A percentile compares a stretch with the other conserved stretches of the same genome.
Evolutionary conservation across 37 sponge, comb jelly and placozoan genomes (phyloP).

Genomic region (Diacarnus erythraeanus): DNA sequence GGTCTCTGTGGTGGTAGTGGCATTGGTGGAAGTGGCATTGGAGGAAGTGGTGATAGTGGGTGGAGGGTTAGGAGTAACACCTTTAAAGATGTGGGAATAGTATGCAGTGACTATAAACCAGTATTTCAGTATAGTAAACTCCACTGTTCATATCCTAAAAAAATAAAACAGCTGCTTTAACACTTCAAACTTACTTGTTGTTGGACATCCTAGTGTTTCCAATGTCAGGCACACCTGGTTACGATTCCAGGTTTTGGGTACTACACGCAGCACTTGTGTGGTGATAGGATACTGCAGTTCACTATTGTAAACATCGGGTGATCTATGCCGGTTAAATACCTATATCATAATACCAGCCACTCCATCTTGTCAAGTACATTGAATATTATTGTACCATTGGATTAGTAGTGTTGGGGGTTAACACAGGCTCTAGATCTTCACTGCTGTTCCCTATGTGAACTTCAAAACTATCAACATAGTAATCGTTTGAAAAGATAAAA

Average conservation of each 20-base stretch:
- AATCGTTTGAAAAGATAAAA: not conserved
- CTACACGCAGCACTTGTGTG: slow-evolving; percentile 14
- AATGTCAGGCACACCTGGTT: slow-evolving; percentile 14
- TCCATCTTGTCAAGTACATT: not conserved
- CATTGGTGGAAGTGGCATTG: too few relatives aligned
- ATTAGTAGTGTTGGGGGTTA: not conserved
- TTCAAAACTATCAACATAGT: not conserved
- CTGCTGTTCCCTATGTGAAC: not conserved
- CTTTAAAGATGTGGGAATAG: not conserved
- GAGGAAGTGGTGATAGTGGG: too few relatives aligned
- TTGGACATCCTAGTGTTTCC: slow-evolving; percentile 19
- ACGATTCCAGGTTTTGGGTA: slow-evolving; percentile 1
- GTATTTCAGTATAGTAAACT: too few relatives aligned
- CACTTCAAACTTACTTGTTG: not conserved
- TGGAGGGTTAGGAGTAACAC: not conserved
- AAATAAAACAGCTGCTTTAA: too few relatives aligned
- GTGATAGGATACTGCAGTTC: slow-evolving; percentile 13
- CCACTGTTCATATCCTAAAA: too few relatives aligned
- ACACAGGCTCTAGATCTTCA: not conserved
- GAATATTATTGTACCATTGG: not conserved
- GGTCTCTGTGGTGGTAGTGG: not conserved
- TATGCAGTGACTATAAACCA: not conserved
- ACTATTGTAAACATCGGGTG: not conserved
- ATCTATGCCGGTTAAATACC: not conserved
- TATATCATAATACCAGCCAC: not conserved